Percentiles rank a stretch among this genome's conserved stretches.
Evolutionary conservation across 2,888 invertebrate species (phyloP).

Genomic region (Dolichopus griseipennis): DNA sequence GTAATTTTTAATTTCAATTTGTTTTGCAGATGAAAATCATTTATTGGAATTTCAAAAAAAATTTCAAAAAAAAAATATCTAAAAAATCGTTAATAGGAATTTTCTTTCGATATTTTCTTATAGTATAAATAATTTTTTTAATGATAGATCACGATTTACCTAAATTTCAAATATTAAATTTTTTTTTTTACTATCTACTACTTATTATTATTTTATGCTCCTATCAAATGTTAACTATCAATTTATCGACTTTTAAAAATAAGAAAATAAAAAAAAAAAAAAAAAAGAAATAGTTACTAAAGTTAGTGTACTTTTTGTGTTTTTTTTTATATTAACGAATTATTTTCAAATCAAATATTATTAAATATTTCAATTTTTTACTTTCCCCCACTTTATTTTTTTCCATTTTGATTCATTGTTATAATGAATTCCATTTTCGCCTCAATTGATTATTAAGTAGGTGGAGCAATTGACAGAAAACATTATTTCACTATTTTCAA

Average conservation of each 20-base stretch:
- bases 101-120: background rate
- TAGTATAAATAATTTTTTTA: background rate
- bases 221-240: conserved; percentile 6
- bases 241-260: conserved; percentile 1
- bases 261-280: background rate
- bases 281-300: too few relatives aligned
- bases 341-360: too few relatives aligned
- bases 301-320: too few relatives aligned
- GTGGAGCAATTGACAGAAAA: conserved; percentile 6
- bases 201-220: background rate
- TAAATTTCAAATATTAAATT: too few relatives aligned
- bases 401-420: too few relatives aligned
- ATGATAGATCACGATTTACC: background rate
- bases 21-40: background rate
- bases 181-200: too few relatives aligned
- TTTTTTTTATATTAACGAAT: too few relatives aligned
- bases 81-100: background rate
- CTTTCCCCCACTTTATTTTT: too few relatives aligned
- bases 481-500: background rate
- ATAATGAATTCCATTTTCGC: too few relatives aligned
- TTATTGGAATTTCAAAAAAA: background rate
- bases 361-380: too few relatives aligned
- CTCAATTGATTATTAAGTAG: background rate
- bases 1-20: background rate
- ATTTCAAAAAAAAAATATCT: background rate